These are phyloP conservation scores for Ruditapes philippinarum DNA, from an alignment of 1,140 invertebrate species.

Conservation along the genomic window DNA sequence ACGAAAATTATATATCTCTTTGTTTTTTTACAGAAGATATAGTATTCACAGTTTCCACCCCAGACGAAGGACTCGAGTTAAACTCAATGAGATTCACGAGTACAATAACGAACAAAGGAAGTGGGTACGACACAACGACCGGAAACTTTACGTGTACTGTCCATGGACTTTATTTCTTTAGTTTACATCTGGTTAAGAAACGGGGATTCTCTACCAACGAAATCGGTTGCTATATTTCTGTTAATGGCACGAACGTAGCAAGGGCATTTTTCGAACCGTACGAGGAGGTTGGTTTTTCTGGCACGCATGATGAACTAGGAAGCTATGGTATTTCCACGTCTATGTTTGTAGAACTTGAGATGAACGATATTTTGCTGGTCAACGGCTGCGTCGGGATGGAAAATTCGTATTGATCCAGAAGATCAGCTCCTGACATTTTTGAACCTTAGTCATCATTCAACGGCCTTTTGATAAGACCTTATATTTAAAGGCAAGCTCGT, in stretches of 20 bases:
- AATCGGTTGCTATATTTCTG: background rate
- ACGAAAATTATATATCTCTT: no score
- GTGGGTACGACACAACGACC: background rate
- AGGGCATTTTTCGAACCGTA: background rate
- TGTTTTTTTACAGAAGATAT: no score
- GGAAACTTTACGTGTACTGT: background rate
- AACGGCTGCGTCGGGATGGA: background rate
- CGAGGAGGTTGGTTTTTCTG: background rate
- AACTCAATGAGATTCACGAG: background rate
- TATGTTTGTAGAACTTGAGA: background rate
- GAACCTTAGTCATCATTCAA: background rate
- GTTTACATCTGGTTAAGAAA: background rate
- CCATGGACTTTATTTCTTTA: background rate
- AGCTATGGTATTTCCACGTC: background rate
- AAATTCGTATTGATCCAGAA: no score
- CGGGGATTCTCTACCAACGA: background rate
- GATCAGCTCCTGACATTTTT: background rate
- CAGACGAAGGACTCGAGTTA: background rate
- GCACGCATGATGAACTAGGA: background rate
- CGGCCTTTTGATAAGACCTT: background rate
- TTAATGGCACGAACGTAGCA: background rate
- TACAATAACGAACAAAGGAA: background rate
- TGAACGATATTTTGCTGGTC: background rate
- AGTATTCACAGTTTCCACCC: background rate
- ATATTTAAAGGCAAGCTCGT: no score